Percentiles rank a stretch among this genome's conserved stretches.
Evolutionary conservation across 2,113 vertebrate genomes (phyloP).

Genomic region (Forbesichthys agassizii): DNA sequence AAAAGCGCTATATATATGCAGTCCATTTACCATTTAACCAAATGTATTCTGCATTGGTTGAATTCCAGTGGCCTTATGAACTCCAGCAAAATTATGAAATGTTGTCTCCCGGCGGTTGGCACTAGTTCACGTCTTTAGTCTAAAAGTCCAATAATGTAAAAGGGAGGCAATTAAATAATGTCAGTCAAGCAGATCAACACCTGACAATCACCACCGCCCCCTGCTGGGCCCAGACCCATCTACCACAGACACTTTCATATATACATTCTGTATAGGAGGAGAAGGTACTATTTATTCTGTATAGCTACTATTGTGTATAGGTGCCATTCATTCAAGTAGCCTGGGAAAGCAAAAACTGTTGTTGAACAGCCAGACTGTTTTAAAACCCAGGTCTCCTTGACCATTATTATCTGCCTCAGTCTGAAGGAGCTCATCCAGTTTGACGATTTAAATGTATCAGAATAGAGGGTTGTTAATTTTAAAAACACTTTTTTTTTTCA

Average conservation of each 20-base stretch:
- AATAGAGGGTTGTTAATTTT: too few species aligned
- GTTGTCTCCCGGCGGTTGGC: constrained; percentile 22
- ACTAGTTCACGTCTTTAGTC: constrained; percentile 4
- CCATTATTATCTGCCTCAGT: neutral
- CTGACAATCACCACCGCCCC: constrained; percentile 71
- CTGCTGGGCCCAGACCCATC: constrained; percentile 59
- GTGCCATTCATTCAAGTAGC: constrained; percentile 6
- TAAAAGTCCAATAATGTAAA: neutral
- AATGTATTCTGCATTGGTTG: too few species aligned
- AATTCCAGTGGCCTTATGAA: too few species aligned
- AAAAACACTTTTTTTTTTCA: too few species aligned
- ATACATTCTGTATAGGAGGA: neutral
- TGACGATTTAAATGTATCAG: too few species aligned
- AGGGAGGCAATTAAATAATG: constrained; percentile 3
- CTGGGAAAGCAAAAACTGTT: neutral
- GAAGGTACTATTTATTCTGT: neutral
- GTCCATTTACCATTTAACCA: too few species aligned
- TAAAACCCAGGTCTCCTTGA: constrained; percentile 19
- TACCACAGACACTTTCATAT: neutral
- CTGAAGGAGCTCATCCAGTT: constrained; percentile 7
- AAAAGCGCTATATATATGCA: too few species aligned
- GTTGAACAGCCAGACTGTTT: too few species aligned
- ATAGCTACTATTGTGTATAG: neutral
- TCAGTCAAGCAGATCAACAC: constrained; percentile 24
- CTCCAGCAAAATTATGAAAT: constrained; percentile 7